Evolutionary conservation across 1,140 invertebrate species (phyloP).

Genomic region (Plodia interpunctella): DNA sequence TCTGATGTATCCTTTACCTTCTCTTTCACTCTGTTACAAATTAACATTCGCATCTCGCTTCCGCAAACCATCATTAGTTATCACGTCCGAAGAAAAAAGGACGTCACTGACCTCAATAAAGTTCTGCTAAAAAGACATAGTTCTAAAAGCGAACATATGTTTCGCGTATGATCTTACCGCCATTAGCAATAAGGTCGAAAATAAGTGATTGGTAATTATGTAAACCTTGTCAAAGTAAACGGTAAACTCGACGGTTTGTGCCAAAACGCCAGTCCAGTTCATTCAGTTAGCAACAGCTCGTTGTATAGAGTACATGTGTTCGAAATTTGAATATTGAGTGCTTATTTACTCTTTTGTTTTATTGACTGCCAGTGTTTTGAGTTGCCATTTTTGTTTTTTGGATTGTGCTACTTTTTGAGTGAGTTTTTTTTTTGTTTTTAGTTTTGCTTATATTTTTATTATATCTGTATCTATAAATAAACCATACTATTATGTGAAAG

Average conservation of each 20-base stretch:
- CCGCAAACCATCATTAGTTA: conserved; percentile 43
- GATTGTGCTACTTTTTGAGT: neutral
- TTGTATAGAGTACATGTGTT: neutral
- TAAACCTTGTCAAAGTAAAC: conserved; percentile 30
- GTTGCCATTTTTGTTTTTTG: neutral
- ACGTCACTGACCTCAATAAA: conserved; percentile 70
- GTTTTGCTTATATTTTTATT: neutral
- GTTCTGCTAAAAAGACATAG: conserved; percentile 30
- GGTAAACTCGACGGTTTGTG: conserved; percentile 33
- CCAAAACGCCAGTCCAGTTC: conserved; percentile 39
- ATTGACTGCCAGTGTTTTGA: conserved; percentile 6
- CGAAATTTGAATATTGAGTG: conserved; percentile 7
- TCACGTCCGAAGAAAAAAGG: conserved; percentile 52
- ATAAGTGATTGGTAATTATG: conserved; percentile 13
- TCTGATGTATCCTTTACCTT: neutral
- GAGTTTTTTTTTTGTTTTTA: conserved; percentile 4
- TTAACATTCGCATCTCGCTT: conserved; percentile 31
- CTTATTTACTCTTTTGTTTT: conserved; percentile 6
- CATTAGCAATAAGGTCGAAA: conserved; percentile 23
- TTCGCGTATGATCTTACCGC: conserved; percentile 18
- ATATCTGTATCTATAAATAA: neutral
- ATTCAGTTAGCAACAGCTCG: conserved; percentile 43
- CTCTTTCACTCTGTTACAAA: conserved; percentile 25
- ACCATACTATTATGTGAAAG: too few relatives aligned
- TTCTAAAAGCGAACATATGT: conserved; percentile 21